A percentile compares a stretch with the other conserved stretches of the same genome.
phyloP scores from a whole-genome alignment of 2,797 vertebrate species.

The Thripadectes ignobilis region DNA sequence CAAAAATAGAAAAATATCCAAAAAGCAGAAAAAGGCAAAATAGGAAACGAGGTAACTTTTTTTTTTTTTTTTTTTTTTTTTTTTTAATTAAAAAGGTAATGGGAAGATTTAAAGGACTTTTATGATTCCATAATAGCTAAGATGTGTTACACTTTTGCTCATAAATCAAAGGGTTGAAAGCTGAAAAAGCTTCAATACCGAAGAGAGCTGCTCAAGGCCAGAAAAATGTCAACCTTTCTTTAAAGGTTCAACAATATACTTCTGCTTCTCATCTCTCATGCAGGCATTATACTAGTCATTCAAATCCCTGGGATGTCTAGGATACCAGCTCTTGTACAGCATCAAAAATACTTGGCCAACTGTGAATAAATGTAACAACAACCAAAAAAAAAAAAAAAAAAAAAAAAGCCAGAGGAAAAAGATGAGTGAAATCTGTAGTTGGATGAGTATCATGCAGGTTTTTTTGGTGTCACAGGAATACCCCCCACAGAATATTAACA shows the following conservation, averaged over 20 bases:
- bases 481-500: not conserved
- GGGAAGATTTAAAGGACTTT: constrained; percentile 60
- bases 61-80: not conserved
- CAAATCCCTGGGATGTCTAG: constrained; percentile 69
- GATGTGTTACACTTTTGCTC: constrained; percentile 57
- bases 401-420: not conserved
- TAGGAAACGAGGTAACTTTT: constrained; percentile 3
- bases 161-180: constrained; percentile 72
- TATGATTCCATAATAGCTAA: constrained; percentile 67
- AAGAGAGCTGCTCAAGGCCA: constrained; percentile 67
- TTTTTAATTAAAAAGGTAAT: constrained; percentile 53
- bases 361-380: constrained; percentile 48
- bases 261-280: constrained; percentile 70
- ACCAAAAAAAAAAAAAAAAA: not conserved
- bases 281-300: constrained; percentile 69
- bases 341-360: constrained; percentile 70
- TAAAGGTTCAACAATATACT: constrained; percentile 70
- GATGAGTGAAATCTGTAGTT: not conserved
- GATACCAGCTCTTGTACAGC: constrained; percentile 47
- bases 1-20: not conserved
- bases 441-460: not conserved
- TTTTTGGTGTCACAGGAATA: constrained; percentile 23
- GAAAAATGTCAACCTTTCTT: constrained; percentile 74
- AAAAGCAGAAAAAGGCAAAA: not conserved
- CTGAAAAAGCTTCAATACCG: constrained; percentile 68